Evolutionary conservation across 53 echinoderm and acorn worm species (phyloP).

Genomic region (Holothuria scabra): DNA sequence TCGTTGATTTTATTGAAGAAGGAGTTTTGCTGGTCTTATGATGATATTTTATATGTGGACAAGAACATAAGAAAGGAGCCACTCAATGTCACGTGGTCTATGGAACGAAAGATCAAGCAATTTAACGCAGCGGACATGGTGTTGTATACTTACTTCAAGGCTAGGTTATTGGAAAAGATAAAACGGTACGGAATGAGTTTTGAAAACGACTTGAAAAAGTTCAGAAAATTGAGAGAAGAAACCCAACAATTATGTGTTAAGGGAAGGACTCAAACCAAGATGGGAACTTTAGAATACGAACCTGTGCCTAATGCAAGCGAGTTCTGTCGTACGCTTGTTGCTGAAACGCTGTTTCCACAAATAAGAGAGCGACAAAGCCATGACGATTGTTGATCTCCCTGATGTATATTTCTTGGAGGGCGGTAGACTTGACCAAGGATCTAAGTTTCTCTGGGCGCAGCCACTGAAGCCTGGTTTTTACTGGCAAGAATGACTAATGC

Average conservation of each 20-base stretch:
- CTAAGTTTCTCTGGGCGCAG: too few species aligned
- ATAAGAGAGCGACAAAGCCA: slow-evolving; percentile 27
- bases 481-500: too few species aligned
- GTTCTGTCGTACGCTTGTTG: slow-evolving; percentile 9
- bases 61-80: slow-evolving; percentile 18
- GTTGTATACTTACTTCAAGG: slow-evolving; percentile 55
- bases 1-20: slow-evolving; percentile 45
- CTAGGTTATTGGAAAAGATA: slow-evolving; percentile 39
- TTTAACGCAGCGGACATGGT: slow-evolving; percentile 56
- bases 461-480: too few species aligned
- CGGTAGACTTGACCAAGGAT: too few species aligned
- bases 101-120: slow-evolving; percentile 29
- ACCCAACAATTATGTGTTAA: neutral
- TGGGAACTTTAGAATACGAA: slow-evolving; percentile 5
- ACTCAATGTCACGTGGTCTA: slow-evolving; percentile 13
- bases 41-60: slow-evolving; percentile 55
- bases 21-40: slow-evolving; percentile 53
- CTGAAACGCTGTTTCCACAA: slow-evolving; percentile 18
- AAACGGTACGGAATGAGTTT: slow-evolving; percentile 34
- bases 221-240: slow-evolving; percentile 23
- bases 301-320: neutral
- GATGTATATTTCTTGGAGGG: too few species aligned
- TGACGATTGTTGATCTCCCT: neutral
- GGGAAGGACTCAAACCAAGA: neutral
- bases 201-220: slow-evolving; percentile 27